Conservation (phyloP, 2,797 vertebrate species). For the Siniperca scherzeri region DNA sequence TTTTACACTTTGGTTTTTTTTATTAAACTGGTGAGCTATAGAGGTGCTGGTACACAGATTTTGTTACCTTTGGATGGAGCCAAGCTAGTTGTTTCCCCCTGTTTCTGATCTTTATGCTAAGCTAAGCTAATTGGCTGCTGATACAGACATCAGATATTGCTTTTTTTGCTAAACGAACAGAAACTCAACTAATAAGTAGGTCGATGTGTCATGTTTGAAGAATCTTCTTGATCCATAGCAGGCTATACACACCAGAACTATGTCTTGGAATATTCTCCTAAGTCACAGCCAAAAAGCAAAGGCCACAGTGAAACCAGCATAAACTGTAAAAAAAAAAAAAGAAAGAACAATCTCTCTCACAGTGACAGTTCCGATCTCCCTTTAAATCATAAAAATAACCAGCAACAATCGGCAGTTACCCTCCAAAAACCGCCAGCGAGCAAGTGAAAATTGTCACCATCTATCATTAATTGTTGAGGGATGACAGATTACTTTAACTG, state of each 20-base stretch:
- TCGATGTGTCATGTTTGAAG: not conserved
- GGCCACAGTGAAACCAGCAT: not conserved
- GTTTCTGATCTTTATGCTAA: too few relatives aligned
- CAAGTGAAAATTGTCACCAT: slow-evolving; percentile 36
- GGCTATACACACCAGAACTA: not conserved
- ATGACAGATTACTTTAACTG: slow-evolving; percentile 48
- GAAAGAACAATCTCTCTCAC: not conserved
- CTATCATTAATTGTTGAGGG: slow-evolving; percentile 36
- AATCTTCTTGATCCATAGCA: not conserved
- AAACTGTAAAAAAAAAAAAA: not conserved
- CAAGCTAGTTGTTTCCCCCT: too few relatives aligned
- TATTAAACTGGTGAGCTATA: too few relatives aligned
- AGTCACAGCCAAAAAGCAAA: slow-evolving; percentile 3
- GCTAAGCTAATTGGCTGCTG: too few relatives aligned
- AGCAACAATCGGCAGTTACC: slow-evolving; percentile 15
- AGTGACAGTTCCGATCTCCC: slow-evolving; percentile 9
- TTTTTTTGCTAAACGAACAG: too few relatives aligned
- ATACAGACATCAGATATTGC: too few relatives aligned
- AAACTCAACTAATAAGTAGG: not conserved
- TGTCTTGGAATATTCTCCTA: not conserved
- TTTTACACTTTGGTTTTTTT: too few relatives aligned
- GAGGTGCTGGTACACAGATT: too few relatives aligned
- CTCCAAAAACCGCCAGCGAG: slow-evolving; percentile 15
- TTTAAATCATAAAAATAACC: slow-evolving; percentile 31
- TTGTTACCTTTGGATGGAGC: too few relatives aligned